These are phyloP conservation scores for Mesocentrotus franciscanus DNA, from an alignment of 53 echinoderm and acorn worm genomes.

Conservation along the genomic window DNA sequence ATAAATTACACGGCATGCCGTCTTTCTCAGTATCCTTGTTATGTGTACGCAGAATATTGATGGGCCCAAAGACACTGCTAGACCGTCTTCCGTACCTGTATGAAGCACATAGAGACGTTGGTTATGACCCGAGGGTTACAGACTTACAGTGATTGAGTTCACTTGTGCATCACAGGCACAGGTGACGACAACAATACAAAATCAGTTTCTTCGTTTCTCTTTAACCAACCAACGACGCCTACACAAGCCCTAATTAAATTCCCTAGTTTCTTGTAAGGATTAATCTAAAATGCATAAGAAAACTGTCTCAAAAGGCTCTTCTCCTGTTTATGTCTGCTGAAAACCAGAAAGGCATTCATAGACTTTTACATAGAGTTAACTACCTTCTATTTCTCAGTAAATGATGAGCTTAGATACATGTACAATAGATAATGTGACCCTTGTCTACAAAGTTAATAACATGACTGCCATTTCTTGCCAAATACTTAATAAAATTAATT, in stretches of 20 bases:
- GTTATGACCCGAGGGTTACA: too few species aligned
- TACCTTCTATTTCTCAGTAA: not conserved
- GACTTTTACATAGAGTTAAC: not conserved
- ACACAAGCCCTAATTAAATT: not conserved
- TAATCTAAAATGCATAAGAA: too few species aligned
- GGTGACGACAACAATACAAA: not conserved
- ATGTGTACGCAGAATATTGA: too few species aligned
- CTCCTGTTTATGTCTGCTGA: not conserved
- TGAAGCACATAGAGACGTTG: too few species aligned
- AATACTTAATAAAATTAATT: too few species aligned
- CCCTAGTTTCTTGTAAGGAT: not conserved
- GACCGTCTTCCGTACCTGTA: too few species aligned
- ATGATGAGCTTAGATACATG: not conserved
- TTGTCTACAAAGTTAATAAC: not conserved
- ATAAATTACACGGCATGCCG: too few species aligned
- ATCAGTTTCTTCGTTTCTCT: slow-evolving; percentile 10
- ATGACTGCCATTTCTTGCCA: not conserved
- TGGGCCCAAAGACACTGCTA: too few species aligned
- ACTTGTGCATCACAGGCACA: too few species aligned
- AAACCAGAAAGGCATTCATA: not conserved
- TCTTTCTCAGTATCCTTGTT: too few species aligned
- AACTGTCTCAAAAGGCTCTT: not conserved
- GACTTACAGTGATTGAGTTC: too few species aligned
- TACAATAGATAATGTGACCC: not conserved
- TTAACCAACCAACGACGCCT: not conserved